phyloP scores from a whole-genome alignment of 2,797 vertebrate species.

The Sebastes dallii region DNA sequence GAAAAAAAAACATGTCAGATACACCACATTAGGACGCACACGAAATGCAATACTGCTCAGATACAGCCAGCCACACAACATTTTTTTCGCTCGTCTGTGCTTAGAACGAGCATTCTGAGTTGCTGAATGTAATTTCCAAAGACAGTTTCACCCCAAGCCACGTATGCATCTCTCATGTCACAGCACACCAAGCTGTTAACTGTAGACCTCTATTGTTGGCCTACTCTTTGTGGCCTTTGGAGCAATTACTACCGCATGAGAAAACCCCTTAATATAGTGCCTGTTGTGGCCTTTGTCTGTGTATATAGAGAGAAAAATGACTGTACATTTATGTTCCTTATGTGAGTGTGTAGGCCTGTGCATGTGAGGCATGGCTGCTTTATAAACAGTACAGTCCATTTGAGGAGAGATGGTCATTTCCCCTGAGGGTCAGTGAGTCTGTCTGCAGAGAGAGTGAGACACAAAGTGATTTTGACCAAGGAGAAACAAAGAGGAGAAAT shows the following conservation, averaged over 20 bases:
- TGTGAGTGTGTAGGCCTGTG: background rate
- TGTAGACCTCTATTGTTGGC: slow-evolving; percentile 41
- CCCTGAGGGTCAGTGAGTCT: slow-evolving; percentile 35
- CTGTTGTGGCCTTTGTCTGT: background rate
- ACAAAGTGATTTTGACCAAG: slow-evolving; percentile 1
- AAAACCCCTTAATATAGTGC: slow-evolving; percentile 44
- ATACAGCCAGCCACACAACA: background rate
- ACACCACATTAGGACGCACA: background rate
- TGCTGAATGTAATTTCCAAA: slow-evolving; percentile 33
- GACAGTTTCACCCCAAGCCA: slow-evolving; percentile 43
- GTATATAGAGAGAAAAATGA: background rate
- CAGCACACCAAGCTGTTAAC: slow-evolving; percentile 50
- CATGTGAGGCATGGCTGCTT: background rate
- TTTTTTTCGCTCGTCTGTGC: background rate
- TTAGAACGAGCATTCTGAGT: slow-evolving; percentile 4
- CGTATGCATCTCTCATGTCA: slow-evolving; percentile 33
- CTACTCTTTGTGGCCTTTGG: slow-evolving; percentile 42
- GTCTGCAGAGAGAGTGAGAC: slow-evolving; percentile 27
- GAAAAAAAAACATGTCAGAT: background rate
- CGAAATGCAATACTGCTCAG: background rate
- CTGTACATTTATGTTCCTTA: background rate
- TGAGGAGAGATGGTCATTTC: slow-evolving; percentile 20
- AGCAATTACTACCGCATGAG: slow-evolving; percentile 53
- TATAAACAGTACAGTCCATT: slow-evolving; percentile 17
- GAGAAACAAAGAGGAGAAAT: background rate